Evolutionary conservation across 2,797 vertebrate species (phyloP).

Genomic region (Sparus aurata): DNA sequence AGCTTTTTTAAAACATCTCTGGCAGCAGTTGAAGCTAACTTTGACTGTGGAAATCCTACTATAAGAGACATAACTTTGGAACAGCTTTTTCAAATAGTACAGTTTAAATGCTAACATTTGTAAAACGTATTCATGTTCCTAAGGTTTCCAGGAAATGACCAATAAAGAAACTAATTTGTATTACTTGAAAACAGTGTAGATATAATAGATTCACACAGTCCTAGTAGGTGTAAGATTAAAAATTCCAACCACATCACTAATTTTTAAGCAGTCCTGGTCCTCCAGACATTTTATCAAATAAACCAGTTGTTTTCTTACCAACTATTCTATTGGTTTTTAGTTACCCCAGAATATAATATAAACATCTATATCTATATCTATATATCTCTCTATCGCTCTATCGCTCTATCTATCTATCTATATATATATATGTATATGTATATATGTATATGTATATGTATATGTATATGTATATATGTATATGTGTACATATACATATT

Average conservation of each 20-base stretch:
- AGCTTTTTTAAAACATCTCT: not conserved
- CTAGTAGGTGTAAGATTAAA: not conserved
- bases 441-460: too few species aligned
- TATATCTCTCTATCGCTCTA: too few species aligned
- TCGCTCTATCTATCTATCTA: too few species aligned
- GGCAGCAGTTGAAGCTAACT: not conserved
- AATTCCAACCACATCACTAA: not conserved
- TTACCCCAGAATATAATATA: not conserved
- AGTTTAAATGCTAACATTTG: constrained; percentile 4
- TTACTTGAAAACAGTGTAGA: not conserved
- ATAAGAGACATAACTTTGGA: not conserved
- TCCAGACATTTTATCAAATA: not conserved
- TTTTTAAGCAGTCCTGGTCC: not conserved
- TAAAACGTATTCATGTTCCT: not conserved
- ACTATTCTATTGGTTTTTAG: not conserved
- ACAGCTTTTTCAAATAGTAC: not conserved
- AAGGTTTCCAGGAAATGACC: not conserved
- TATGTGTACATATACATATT: too few species aligned
- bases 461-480: too few species aligned
- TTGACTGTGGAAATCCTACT: not conserved
- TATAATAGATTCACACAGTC: not conserved
- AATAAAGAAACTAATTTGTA: not conserved
- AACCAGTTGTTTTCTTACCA: not conserved
- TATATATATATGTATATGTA: too few species aligned
- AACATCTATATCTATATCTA: too few species aligned